Evolutionary conservation across 2,113 vertebrate species (phyloP).

Genomic region (Daubentonia madagascariensis): DNA sequence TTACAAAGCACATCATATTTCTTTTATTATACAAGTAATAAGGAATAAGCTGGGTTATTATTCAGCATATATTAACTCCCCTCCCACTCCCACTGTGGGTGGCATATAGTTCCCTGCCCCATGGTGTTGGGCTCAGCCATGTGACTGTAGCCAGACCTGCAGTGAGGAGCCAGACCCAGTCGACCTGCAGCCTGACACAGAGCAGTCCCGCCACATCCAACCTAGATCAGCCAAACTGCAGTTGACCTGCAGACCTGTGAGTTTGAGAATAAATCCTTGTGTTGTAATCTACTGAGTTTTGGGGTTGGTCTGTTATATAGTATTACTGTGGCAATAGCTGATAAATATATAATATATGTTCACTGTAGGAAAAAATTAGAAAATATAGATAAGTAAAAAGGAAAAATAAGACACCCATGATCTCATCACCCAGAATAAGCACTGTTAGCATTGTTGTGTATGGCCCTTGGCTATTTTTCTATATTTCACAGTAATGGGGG

Average conservation of each 20-base stretch:
- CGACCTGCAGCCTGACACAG: neutral
- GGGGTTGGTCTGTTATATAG: neutral
- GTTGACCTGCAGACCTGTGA: neutral
- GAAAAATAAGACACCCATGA: neutral
- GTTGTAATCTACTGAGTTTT: neutral
- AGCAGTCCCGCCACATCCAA: neutral
- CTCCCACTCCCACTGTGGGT: neutral
- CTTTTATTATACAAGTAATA: neutral
- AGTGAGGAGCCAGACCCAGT: neutral
- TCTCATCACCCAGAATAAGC: neutral
- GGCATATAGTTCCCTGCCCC: neutral
- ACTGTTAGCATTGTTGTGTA: neutral
- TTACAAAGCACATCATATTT: neutral
- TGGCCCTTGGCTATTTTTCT: neutral
- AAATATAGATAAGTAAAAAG: neutral
- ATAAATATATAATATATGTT: neutral
- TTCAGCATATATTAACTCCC: neutral
- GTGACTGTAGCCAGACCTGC: neutral
- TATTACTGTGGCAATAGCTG: neutral
- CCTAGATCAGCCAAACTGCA: neutral
- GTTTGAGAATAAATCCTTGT: neutral
- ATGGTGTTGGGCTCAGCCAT: neutral
- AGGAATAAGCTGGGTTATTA: neutral
- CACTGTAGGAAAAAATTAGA: neutral
- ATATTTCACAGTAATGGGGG: neutral